phyloP scores from a whole-genome alignment of 2,113 vertebrate species.

The Phalacrocorax pelagicus region DNA sequence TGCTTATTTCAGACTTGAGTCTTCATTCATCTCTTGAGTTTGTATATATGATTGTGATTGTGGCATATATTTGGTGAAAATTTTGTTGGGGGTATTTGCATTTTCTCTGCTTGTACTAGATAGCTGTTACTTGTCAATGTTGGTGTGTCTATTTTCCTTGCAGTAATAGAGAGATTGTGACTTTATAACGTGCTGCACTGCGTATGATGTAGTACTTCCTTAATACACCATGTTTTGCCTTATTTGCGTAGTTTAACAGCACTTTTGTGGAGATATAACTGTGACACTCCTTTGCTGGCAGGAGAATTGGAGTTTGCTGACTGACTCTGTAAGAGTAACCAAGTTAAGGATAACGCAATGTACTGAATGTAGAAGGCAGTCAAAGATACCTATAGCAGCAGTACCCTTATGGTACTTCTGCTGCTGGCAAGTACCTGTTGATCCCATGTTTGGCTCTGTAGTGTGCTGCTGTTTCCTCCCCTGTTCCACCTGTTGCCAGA shows the following conservation, averaged over 20 bases:
- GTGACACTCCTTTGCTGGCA: background rate
- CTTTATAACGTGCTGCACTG: background rate
- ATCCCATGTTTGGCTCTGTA: accelerated
- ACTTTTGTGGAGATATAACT: background rate
- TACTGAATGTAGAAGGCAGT: background rate
- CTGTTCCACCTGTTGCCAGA: background rate
- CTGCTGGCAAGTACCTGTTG: background rate
- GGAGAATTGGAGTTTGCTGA: background rate
- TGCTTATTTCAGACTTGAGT: background rate
- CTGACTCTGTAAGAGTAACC: background rate
- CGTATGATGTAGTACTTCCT: background rate
- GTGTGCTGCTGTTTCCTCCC: background rate
- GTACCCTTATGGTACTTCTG: background rate
- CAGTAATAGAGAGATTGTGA: background rate
- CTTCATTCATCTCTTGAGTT: background rate
- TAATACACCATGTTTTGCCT: accelerated
- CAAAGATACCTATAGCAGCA: background rate
- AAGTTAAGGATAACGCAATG: accelerated
- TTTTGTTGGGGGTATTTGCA: background rate
- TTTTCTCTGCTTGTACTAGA: background rate
- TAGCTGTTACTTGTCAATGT: background rate
- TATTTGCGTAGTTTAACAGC: background rate
- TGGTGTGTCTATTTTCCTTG: background rate
- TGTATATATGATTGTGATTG: background rate
- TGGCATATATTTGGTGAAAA: background rate